Base-by-base conservation (phyloP, 2,888 invertebrate species). In the Aromia moschata region DNA sequence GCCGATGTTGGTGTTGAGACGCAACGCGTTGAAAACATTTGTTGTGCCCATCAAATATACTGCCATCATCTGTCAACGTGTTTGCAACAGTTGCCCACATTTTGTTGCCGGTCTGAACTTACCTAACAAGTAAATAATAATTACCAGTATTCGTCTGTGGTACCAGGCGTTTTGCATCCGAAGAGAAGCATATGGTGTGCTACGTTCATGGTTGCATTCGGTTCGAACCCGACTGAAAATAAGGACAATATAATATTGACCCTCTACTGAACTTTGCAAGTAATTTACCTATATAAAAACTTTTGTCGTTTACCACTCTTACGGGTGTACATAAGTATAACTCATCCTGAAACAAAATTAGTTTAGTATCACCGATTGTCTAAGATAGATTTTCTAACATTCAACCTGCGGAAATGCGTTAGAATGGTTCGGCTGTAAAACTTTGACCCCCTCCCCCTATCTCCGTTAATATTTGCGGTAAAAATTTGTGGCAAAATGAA, bases 181-280 rank as follows among this genome's bases (percentile, higher is more conserved):
- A 95, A 97, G 0, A 97, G 80, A 45, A 97, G 82, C 88, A 97
- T 96, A 79, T 97, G 97, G 83, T 97, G 97, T 7, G 94, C 94
- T 2, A 90, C 92, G 75, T 91, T 85, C 91, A 93, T 93, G 9
- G 93, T 89, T 1, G 95, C 94, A 75, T 96, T 93, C 1, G 97
- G 96, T 79, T 93, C 88, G 79, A 96, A 98, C 40, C 94, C 95
- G 73, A 93, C 94, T 92, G 81, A 45, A 85, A 84, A 81, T 51
- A 85, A 84, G 56, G 43, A 36, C 30, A 46, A 17, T 44, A 46
- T 15, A 20, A 47, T 16, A 25, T 43, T 43, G 55, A 36, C 57
- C 20, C 38, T 14, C 41, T 7, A 18, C 40, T 43, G 15, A 46
- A 16, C 18, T 25, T 44, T 1, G n/a, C 11, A 5, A 9, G 17